A percentile compares a stretch with the other conserved stretches of the same genome.
These are phyloP conservation scores for Stratiomys singularior DNA, from an alignment of 2,888 invertebrate species.

Conservation along the genomic window DNA sequence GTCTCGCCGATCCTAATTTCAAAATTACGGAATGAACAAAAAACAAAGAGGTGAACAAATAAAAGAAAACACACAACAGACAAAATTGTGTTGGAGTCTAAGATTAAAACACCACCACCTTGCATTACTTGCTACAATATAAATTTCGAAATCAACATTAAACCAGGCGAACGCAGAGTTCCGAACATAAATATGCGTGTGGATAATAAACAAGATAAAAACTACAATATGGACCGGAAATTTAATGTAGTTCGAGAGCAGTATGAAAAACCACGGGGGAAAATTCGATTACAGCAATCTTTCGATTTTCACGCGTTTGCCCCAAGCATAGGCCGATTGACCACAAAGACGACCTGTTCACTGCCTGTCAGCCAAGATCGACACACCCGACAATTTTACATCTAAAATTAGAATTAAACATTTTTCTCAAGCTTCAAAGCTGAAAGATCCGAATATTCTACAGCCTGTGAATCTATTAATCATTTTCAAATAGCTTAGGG, in stretches of 20 bases:
- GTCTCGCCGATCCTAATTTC: slow-evolving; percentile 53
- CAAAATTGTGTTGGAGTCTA: not conserved
- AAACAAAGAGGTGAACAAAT: not conserved
- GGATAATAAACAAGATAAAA: not conserved
- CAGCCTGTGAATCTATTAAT: not conserved
- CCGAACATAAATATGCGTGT: not conserved
- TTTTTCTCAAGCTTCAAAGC: not conserved
- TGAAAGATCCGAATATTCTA: slow-evolving; percentile 1
- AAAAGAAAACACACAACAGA: not conserved
- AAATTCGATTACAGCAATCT: too few species aligned
- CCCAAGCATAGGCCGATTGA: slow-evolving; percentile 24
- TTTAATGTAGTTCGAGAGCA: not conserved
- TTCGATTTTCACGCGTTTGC: not conserved
- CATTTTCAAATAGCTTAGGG: not conserved
- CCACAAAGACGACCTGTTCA: slow-evolving; percentile 18
- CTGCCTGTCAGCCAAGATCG: slow-evolving; percentile 29
- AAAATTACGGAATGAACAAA: slow-evolving; percentile 6
- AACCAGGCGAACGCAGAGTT: not conserved
- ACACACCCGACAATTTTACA: slow-evolving; percentile 21
- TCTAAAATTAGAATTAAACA: slow-evolving; percentile 18
- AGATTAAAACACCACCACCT: not conserved
- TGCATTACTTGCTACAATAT: not conserved
- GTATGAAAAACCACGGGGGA: not conserved
- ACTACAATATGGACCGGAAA: not conserved
- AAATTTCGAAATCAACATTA: not conserved